Conservation (phyloP, 2,797 vertebrate species). For the Myotis planiceps region DNA sequence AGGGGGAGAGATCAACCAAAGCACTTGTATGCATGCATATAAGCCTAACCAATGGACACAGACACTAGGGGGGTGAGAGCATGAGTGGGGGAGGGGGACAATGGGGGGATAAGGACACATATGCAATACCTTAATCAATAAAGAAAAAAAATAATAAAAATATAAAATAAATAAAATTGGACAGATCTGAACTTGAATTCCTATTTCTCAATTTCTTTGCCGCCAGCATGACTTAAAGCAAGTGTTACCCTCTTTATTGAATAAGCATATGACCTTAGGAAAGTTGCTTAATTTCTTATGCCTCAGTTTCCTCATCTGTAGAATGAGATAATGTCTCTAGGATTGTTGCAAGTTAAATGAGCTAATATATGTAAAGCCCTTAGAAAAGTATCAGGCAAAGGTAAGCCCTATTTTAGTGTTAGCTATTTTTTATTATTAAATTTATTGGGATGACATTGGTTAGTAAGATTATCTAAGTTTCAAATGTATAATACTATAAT, state of each 20-base stretch:
- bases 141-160: no score
- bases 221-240: background rate
- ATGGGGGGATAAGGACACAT: no score
- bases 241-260: background rate
- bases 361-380: background rate
- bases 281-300: background rate
- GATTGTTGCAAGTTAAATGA: background rate
- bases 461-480: background rate
- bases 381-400: background rate
- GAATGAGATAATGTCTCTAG: background rate
- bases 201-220: background rate
- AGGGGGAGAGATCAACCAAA: no score
- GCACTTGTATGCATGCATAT: no score
- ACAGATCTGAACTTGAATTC: background rate
- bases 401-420: background rate
- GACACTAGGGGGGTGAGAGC: no score
- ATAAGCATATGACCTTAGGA: background rate
- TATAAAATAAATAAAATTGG: background rate
- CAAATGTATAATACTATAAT: background rate
- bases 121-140: no score
- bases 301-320: background rate
- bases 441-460: background rate
- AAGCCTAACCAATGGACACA: no score
- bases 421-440: background rate
- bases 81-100: no score